Evolutionary conservation across 2,113 vertebrate species (phyloP).

Genomic region (Passer domesticus): DNA sequence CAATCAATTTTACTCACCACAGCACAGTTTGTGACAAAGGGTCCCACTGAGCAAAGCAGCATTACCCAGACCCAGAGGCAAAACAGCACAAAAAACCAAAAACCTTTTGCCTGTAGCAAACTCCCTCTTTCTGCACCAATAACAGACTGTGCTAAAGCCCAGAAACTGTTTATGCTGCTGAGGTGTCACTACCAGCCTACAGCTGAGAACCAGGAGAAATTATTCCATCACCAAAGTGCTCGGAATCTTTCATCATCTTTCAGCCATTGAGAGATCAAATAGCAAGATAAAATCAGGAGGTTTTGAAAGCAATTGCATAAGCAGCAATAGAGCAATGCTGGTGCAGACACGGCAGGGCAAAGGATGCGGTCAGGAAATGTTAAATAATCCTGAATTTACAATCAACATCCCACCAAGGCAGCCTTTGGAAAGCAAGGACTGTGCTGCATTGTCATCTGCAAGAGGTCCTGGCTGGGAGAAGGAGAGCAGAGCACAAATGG

Average conservation of each 20-base stretch:
- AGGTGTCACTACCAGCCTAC: not conserved
- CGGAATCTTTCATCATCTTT: slow-evolving; percentile 23
- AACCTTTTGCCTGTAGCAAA: not conserved
- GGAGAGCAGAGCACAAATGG: not conserved
- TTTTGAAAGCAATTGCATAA: slow-evolving; percentile 56
- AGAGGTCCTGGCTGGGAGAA: not conserved
- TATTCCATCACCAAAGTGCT: not conserved
- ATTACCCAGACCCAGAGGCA: not conserved
- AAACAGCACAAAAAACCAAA: not conserved
- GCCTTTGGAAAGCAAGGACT: not conserved
- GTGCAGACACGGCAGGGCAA: not conserved
- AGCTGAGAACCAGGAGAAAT: not conserved
- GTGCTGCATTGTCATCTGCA: not conserved
- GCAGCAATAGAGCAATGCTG: slow-evolving; percentile 3
- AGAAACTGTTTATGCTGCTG: not conserved
- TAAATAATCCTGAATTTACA: not conserved
- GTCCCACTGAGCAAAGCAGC: not conserved
- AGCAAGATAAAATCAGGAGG: slow-evolving; percentile 48
- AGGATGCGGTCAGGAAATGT: not conserved
- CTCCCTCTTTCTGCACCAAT: not conserved
- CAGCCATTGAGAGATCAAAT: slow-evolving; percentile 17
- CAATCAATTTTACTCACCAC: not conserved
- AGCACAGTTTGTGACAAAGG: not conserved
- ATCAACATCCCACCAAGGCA: not conserved
- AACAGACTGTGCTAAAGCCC: not conserved